phyloP scores from a whole-genome alignment of 1,140 invertebrate species.

The Microplitis mediator region DNA sequence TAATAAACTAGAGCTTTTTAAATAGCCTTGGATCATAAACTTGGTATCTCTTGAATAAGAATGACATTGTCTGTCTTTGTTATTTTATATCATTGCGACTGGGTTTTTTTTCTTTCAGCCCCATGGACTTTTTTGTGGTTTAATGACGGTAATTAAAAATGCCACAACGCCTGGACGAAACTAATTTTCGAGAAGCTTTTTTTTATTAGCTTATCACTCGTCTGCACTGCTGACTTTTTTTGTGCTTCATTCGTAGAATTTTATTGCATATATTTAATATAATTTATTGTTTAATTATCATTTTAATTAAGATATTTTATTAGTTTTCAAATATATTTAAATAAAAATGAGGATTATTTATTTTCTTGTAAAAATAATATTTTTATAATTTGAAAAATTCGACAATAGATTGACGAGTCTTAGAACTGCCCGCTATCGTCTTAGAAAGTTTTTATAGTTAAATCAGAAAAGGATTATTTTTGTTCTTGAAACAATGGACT shows the following conservation, averaged over 20 bases:
- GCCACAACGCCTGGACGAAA: conserved; percentile 36
- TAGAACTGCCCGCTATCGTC: too few species aligned
- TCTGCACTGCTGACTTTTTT: conserved; percentile 8
- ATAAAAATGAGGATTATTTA: too few species aligned
- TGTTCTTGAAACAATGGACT: too few species aligned
- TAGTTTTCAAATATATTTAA: too few species aligned
- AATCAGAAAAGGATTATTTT: too few species aligned
- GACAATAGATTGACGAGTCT: too few species aligned
- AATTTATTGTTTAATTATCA: background rate
- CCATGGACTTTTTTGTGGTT: conserved; percentile 35
- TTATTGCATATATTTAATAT: background rate
- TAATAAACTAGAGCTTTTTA: conserved; percentile 49
- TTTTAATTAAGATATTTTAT: background rate
- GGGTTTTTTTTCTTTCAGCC: conserved; percentile 21
- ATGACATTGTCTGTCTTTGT: conserved; percentile 43
- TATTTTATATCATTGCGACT: conserved; percentile 1
- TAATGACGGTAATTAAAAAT: conserved; percentile 55
- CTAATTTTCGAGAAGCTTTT: conserved; percentile 50
- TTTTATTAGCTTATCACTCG: conserved; percentile 44
- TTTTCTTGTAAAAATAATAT: too few species aligned
- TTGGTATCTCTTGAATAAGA: conserved; percentile 46
- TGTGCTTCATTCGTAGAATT: too few species aligned
- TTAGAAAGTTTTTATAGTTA: too few species aligned
- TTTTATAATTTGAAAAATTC: too few species aligned
- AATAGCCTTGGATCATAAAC: conserved; percentile 48